Evolutionary conservation across 2,888 invertebrate species (phyloP), one percentile per base, ranked within the genome.

Genomic region (Netelia melanura): DNA sequence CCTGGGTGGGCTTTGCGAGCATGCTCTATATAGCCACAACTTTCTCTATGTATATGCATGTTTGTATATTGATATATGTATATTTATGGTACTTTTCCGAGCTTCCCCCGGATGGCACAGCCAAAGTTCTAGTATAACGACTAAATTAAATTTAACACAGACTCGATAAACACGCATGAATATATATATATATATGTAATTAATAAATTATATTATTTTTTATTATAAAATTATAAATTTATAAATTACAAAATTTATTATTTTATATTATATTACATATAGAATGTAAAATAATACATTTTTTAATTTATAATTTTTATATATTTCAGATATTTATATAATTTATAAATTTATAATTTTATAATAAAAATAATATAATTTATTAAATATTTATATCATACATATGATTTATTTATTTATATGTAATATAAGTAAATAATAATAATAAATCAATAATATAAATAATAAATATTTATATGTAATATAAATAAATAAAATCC

Each of bases 111-210:
- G 25, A 65, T 79, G 54, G 44, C 71, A 70, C 70, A 70, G 65
- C 48, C 58, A 67, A 82, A 82, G 56, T 77, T 82, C 76, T 30
- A 43, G 44, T 43, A 65, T 30, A 21, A 43, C 48, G 74, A 64
- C 64, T 83, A 75, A 62, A 79, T 83, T 83, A 62, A 71, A 65
- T 67, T 71, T n/a, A 72, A 70, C 65, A 61, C 71, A 67, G 30
- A 38, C 54, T 52, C 61, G 17, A 17, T 23, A 30, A 38, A 52
- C 67, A 68, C 38, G 23, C n/a, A 65, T 25, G 21, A n/a, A 61
- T 14, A 68, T 52, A 14, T 25, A 72, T 48, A 3, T 52, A 52
- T 52, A 3, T 11, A 52, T 52, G 52, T 52, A 52, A 14, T 14
- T 52, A 52, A 11, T 10, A 21, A 21, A 21, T 21, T 21, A 21